phyloP scores from a whole-genome alignment of 2,113 vertebrate species.

The Irena cyanogastra region DNA sequence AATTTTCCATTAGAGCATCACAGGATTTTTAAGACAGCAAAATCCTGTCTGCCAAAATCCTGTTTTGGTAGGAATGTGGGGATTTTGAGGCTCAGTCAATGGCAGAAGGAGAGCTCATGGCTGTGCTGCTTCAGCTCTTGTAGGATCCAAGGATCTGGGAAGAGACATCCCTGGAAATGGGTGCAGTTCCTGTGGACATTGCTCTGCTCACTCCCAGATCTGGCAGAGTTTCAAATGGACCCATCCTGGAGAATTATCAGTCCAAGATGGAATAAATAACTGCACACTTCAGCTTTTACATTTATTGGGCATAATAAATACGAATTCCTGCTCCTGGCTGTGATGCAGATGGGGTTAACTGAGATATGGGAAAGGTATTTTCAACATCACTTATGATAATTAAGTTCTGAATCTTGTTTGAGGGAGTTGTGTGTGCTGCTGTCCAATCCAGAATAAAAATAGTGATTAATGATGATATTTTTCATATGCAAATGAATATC shows the following conservation, averaged over 20 bases:
- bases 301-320: constrained; percentile 15
- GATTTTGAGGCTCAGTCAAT: background rate
- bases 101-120: background rate
- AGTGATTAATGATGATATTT: background rate
- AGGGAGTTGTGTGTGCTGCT: background rate
- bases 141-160: background rate
- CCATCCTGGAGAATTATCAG: background rate
- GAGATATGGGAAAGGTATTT: background rate
- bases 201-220: background rate
- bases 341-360: background rate
- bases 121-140: background rate
- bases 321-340: background rate
- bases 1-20: background rate
- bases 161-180: background rate
- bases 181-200: fast-evolving
- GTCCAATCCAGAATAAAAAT: background rate
- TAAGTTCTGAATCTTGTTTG: background rate
- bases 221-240: background rate
- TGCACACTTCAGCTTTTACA: background rate
- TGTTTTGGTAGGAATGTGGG: background rate
- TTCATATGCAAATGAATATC: background rate
- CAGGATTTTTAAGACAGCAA: background rate
- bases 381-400: background rate
- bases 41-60: background rate
- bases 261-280: background rate